Base-by-base conservation (phyloP, 2,888 invertebrate genomes). In the Caenorhabditis macrosperma region DNA sequence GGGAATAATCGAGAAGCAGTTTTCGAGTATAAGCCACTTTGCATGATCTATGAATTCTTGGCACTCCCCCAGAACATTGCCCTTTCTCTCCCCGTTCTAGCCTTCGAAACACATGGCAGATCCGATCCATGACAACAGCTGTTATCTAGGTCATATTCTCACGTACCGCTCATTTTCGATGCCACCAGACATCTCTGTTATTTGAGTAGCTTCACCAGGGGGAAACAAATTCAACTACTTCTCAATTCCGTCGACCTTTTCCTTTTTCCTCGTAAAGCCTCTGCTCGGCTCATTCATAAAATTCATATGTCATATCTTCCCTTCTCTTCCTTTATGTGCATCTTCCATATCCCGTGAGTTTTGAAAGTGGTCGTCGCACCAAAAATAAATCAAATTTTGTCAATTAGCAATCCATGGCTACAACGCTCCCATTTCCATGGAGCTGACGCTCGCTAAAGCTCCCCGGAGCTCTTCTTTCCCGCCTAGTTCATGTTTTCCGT, bases 1-100 rank as follows among this genome's bases (percentile, higher is more conserved):
- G 69, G 69, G 69, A 69, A 48, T 69, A 48, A 69, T 69, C 57
- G 46, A 59, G 60, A 57, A 69, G 20, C 41, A 48, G 55, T 67
- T 67, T 68, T 50, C 12, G n/a, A 17, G 41, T 46, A 33, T 64
- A n/a, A 20, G 35, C 41, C 28, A 41, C 52, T 38, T 66, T 20
- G 41, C 17, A 30, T 41, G 66, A 54, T 66, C 38, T 54, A 41
- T 66, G 41, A 10, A 9, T 6, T 20, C 2, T 38, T 38, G 12
- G 15, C 6, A 12, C 12, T 38, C 6, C 33, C 10, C 5, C 5
- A 7, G 33, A 7, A 33, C 33, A 7, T 33, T 33, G 33, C 5
- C 33, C 33, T 33, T 33, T 33, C 17, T 30, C n/a, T n/a, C n/a
- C n/a, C n/a, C n/a, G n/a, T n/a, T n/a, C n/a, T n/a, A n/a, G n/a